Evolutionary conservation across 2,797 vertebrate genomes (phyloP).

Genomic region (Prunella strophiata): DNA sequence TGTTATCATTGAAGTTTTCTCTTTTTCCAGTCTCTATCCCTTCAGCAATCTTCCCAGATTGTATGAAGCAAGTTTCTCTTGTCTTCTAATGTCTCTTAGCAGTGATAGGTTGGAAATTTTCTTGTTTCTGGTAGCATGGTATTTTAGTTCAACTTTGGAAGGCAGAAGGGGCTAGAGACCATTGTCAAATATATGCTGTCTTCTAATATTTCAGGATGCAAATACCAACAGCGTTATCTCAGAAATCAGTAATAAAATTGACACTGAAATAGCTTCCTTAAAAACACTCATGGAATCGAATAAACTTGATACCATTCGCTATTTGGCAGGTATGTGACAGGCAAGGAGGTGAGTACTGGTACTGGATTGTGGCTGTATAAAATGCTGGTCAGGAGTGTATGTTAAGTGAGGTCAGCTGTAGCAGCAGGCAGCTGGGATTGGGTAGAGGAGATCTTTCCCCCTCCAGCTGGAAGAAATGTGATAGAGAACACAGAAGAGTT

Average conservation of each 20-base stretch:
- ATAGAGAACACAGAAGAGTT: background rate
- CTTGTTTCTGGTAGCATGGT: background rate
- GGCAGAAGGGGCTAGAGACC: background rate
- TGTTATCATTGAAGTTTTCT: background rate
- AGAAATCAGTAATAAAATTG: slow-evolving; percentile 93
- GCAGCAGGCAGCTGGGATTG: background rate
- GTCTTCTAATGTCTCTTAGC: background rate
- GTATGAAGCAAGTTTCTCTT: background rate
- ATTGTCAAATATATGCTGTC: background rate
- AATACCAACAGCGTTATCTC: slow-evolving; percentile 85
- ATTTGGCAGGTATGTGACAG: slow-evolving; percentile 87
- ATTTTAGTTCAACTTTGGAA: background rate
- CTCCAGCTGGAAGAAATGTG: background rate
- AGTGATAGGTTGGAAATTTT: background rate
- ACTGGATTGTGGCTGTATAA: background rate
- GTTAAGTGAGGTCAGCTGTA: background rate
- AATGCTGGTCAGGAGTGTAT: background rate
- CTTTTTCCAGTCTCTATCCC: background rate
- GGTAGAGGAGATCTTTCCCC: background rate
- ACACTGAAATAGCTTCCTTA: slow-evolving; percentile 93
- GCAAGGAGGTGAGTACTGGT: background rate
- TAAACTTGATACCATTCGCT: slow-evolving; percentile 91
- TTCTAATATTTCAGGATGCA: slow-evolving; percentile 81
- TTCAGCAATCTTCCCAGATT: background rate
- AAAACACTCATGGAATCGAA: slow-evolving; percentile 95